Evolutionary conservation across 2,888 invertebrate genomes (phyloP).

Genomic region (Fabriciana adippe): DNA sequence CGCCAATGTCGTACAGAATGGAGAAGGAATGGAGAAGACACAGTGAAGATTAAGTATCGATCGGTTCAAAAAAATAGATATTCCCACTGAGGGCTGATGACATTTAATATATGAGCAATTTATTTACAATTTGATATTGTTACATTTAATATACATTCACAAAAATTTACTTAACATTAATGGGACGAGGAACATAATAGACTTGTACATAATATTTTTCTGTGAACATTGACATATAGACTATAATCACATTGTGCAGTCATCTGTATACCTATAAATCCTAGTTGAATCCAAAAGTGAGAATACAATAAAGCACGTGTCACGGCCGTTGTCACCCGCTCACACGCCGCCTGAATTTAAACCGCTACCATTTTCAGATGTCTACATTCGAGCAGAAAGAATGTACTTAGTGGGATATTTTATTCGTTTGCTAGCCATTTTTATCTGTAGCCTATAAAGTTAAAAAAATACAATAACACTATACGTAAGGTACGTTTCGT

Average conservation of each 20-base stretch:
- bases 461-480: not conserved
- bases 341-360: conserved; percentile 56
- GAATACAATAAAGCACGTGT: conserved; percentile 62
- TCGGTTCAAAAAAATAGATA: no score
- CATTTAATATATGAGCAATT: no score
- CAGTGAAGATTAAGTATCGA: no score
- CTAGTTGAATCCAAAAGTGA: conserved; percentile 43
- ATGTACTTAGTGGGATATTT: conserved; percentile 14
- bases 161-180: no score
- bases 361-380: conserved; percentile 50
- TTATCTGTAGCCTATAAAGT: not conserved
- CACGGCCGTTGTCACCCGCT: conserved; percentile 47
- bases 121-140: no score
- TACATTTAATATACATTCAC: no score
- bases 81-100: no score
- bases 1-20: no score
- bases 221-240: conserved; percentile 6
- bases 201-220: not conserved
- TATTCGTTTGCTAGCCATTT: conserved; percentile 5
- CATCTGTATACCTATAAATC: conserved; percentile 26
- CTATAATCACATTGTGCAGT: conserved; percentile 17
- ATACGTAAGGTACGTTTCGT: not conserved
- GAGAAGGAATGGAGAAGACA: no score
- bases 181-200: no score
- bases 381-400: conserved; percentile 40